Base-by-base conservation (phyloP, 1,140 invertebrate species). In the Panagrolaimus sp. region DNA sequence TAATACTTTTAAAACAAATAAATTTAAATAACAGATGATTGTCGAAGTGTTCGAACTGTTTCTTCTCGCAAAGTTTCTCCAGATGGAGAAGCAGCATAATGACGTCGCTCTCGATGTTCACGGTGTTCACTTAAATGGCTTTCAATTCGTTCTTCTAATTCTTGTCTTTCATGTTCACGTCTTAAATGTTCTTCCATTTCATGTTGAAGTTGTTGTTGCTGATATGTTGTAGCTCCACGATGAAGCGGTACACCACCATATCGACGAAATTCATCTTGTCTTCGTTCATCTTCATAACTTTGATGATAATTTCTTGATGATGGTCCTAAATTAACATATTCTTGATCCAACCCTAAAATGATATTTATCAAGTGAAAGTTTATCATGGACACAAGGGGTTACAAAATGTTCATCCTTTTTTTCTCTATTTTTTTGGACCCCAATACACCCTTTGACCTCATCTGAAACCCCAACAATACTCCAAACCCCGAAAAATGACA, bases 21-120 rank as follows among this genome's bases (percentile, higher is more conserved):
- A 13, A 42, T 51, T 71, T 42, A 71, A 44, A 71, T 71, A 11
- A 63, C 66, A 14, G 70, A 71, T 11, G 70, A 69, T 38, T 71
- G 70, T 31, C 67, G 66, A 51, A 71, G 38, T 5, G 70, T 71
- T 63, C 67, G 42, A 25, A 71, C 44, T 14, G 66, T 71, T 16
- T 71, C 70, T 65, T 71, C 70, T 43, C 67, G 38, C 5, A 63
- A 25, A 23, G 70, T 57, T 44, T 71, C 70, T 23, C 20, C n/a
- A 4, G 51, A 11, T 57, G 46, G 66, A n/a, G n/a, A 13, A 9
- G 31, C 14, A 23, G 45, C 45, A 14, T 20, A 68, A 27, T 68
- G 66, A 11, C 48, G 14, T 23, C 31, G 27, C 16, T 66, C 45
- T 66, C 65, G 47, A 38, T 25, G 42, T 23, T 57, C 51, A 2